These are phyloP conservation scores for Dicrostonyx torquatus DNA, from an alignment of 2,797 vertebrate genomes.

Conservation along the genomic window DNA sequence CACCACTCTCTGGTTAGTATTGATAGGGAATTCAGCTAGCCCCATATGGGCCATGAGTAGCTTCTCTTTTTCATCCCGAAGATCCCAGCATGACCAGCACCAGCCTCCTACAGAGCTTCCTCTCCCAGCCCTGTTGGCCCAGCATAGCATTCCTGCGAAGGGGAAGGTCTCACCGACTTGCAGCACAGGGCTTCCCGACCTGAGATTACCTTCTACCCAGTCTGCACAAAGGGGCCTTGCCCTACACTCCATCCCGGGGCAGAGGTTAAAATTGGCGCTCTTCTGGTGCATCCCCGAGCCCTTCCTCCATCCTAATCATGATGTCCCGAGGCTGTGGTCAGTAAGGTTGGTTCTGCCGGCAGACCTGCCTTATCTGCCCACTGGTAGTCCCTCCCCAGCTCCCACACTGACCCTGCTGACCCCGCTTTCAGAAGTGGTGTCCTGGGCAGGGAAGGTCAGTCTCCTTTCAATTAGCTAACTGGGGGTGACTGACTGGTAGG, in stretches of 20 bases:
- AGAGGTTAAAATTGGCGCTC: neutral
- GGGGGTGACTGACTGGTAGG: neutral
- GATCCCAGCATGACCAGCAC: neutral
- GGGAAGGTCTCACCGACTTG: neutral
- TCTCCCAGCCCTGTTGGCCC: neutral
- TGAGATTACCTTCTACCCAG: neutral
- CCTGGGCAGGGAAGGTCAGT: neutral
- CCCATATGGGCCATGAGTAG: neutral
- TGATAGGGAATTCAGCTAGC: slow-evolving; percentile 26
- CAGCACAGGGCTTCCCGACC: neutral
- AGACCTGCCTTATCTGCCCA: neutral
- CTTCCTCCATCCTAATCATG: slow-evolving; percentile 36
- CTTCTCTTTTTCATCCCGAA: neutral
- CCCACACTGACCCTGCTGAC: neutral
- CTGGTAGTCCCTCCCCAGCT: neutral
- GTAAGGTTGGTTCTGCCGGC: neutral
- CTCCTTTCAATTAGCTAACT: neutral
- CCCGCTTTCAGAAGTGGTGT: neutral
- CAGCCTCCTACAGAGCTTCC: neutral
- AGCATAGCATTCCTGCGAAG: neutral
- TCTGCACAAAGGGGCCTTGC: neutral
- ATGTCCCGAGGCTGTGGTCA: neutral
- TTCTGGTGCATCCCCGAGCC: neutral
- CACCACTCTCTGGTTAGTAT: neutral
- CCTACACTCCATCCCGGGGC: neutral